Conservation (phyloP, 1,140 invertebrate genomes). For the Aphis craccivora region DNA sequence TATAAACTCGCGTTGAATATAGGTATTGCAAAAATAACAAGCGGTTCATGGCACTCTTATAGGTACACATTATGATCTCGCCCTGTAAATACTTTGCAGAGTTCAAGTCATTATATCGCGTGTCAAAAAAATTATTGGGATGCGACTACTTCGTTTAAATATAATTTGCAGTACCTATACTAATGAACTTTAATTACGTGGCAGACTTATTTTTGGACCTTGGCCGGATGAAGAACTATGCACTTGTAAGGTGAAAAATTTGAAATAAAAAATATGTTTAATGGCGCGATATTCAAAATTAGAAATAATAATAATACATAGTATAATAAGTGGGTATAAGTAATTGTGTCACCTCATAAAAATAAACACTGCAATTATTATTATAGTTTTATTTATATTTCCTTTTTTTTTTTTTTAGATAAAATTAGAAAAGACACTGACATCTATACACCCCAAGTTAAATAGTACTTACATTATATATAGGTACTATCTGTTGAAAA, state of each 20-base stretch:
- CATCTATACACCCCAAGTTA: neutral
- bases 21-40: neutral
- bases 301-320: neutral
- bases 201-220: neutral
- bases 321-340: neutral
- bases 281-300: neutral
- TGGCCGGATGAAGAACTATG: neutral
- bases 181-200: neutral
- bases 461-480: neutral
- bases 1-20: neutral
- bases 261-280: neutral
- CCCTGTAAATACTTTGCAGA: neutral
- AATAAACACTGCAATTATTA: neutral
- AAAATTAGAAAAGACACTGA: neutral
- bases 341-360: neutral
- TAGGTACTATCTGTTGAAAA: neutral
- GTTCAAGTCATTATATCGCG: constrained; percentile 9
- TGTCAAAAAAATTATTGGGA: neutral
- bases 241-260: neutral
- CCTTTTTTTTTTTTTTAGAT: neutral
- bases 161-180: neutral
- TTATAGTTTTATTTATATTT: no score
- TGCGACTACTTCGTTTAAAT: neutral
- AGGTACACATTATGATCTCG: neutral
- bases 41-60: neutral